Conservation (phyloP, 2,113 vertebrate genomes). For the Steatornis caripensis region DNA sequence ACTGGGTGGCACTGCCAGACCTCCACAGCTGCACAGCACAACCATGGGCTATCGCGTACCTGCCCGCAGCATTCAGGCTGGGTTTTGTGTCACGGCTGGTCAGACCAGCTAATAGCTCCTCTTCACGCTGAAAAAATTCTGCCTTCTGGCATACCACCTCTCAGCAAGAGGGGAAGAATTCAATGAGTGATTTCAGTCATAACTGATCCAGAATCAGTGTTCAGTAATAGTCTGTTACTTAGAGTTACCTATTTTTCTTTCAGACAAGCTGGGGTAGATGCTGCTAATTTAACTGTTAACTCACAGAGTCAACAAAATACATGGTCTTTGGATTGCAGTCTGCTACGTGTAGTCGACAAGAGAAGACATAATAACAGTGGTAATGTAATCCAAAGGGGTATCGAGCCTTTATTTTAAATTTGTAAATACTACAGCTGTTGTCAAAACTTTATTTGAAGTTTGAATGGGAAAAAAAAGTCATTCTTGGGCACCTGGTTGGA, state of each 20-base stretch:
- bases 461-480: slow-evolving; percentile 22
- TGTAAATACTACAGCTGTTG: slow-evolving; percentile 69
- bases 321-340: background rate
- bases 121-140: background rate
- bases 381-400: slow-evolving; percentile 31
- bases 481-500: slow-evolving; percentile 42
- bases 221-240: background rate
- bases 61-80: background rate
- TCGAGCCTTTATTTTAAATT: slow-evolving; percentile 24
- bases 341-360: background rate
- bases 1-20: background rate
- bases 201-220: background rate
- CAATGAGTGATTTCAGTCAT: background rate
- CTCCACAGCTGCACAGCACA: background rate
- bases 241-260: background rate
- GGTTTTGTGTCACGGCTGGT: background rate
- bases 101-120: background rate
- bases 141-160: background rate
- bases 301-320: background rate
- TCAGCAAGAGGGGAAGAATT: background rate
- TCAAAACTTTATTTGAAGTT: slow-evolving; percentile 63
- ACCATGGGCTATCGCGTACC: background rate
- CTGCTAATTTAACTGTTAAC: slow-evolving; percentile 14
- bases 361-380: background rate
- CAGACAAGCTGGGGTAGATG: background rate